Base-by-base conservation (phyloP, 2,888 invertebrate species). In the Leucoptera coffeella region DNA sequence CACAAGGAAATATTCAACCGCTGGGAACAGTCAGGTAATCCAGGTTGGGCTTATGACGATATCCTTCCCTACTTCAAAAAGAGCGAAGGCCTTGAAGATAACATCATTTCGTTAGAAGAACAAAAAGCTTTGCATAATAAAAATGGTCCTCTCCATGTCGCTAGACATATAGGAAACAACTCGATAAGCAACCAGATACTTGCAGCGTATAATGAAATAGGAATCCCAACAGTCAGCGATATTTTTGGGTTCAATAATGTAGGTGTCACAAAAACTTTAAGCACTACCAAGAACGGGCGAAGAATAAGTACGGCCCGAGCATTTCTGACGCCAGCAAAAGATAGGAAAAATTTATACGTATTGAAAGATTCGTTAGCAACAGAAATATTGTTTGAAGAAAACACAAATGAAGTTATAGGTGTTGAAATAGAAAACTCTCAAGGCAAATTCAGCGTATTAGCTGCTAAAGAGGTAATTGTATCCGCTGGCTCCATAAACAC, bases 251-350 rank as follows among this genome's bases (percentile, higher is more conserved):
- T n/a, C n/a, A n/a, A n/a, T 32, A 84, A 85, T 42, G 74, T 80
- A 0, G 86, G 87, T 0, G 84, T 83, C 38, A 82, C 83, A 78
- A 78, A 84, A 33, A 80, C 83, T 1, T 84, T 85, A 40, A 80
- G 80, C 5, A 80, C 82, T 0, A 67, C 75, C 3, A 52, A 78
- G n/a, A 55, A 82, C 28, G 85, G 85, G 0, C 48, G 82, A 2
- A 59, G 85, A 3, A 84, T 83, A 42, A 84, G 83, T 41, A 74
- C 82, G 3, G 80, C 83, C 6, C 85, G 82, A 49, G 82, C 77
- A 0, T 85, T 78, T 39, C 46, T 85, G 15, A 58, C 61, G 24
- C 77, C 56, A 29, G 28, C 32, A 3, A 40, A 35, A 29, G 28
- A 35, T 4, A 35, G 45, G 22, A 27, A 26, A 8, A 51, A 52